Evolutionary conservation across 2,797 vertebrate species (phyloP), one percentile per base, ranked within the genome.

Genomic region (Sardinella longiceps): DNA sequence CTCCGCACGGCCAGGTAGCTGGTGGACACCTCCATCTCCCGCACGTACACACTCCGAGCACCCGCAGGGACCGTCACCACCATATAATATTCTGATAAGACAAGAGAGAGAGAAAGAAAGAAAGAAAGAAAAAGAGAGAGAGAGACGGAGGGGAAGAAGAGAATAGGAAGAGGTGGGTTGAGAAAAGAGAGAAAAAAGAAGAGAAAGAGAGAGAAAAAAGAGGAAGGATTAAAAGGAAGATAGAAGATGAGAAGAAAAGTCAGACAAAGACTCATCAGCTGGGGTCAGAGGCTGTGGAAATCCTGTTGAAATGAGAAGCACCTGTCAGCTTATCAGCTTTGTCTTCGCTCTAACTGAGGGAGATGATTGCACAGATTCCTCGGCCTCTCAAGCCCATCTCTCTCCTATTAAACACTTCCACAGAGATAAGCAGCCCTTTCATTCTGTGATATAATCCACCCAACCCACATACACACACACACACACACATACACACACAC

Each of bases 1-100:
- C 94, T 97, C 81, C 97, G 95, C 56, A 96, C 96, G 0, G 98
- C 98, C 51, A 99, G 95, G 91, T 99, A 99, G 90, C 97, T 98
- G 89, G 94, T 96, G 83, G 98, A 99, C 0, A 95, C 88, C 12
- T 97, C 96, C 91, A 97, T 86, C 90, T 99, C 98, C 5, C 94
- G 95, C 33, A 99, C 84, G 0, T 87, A 95, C 58, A 99, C 93
- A 85, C 97, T 98, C 18, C 94, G 94, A 0, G 98, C 97, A 2
- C 98, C 98, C 0, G 94, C 94, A 0, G 98, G 98, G 56, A 99
- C 51, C 0, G 95, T 96, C 77, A 98, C 96, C 86, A 99, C 93
- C 0, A 94, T 88, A 80, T 99, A 98, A 90, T 99, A 99, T 66
- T 98, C 98, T 99, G 91, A 18, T 83, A 60, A 33, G 30, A 46